Conservation (phyloP, 2,888 invertebrate genomes). For the Galerucella pusilla region DNA sequence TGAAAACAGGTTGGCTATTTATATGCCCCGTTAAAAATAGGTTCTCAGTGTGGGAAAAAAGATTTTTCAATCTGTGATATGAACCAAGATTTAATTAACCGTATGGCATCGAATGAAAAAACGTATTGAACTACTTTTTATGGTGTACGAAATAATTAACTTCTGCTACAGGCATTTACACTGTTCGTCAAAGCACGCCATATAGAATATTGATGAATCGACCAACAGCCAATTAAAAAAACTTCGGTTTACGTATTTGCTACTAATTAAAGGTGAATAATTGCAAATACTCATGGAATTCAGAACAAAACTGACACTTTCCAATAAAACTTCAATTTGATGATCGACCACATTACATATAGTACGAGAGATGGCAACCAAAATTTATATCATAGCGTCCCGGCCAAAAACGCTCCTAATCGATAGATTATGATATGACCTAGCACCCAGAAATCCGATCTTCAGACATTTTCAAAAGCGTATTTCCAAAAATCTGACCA, state of each 20-base stretch:
- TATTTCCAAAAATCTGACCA: too few relatives aligned
- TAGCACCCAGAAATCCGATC: too few relatives aligned
- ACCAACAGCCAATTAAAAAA: constrained; percentile 44
- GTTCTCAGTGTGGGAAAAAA: constrained; percentile 45
- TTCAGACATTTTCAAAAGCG: too few relatives aligned
- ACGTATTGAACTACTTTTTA: constrained; percentile 46
- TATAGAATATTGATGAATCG: constrained; percentile 46
- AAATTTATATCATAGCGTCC: not conserved
- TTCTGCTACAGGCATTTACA: constrained; percentile 42
- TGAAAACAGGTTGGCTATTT: constrained; percentile 43
- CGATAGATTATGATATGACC: too few relatives aligned
- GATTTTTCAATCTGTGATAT: constrained; percentile 46
- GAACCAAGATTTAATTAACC: constrained; percentile 46
- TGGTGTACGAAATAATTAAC: constrained; percentile 47
- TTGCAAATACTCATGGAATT: constrained; percentile 34
- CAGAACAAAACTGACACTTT: constrained; percentile 36
- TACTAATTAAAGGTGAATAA: constrained; percentile 44
- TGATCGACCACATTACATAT: constrained; percentile 1
- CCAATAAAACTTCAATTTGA: constrained; percentile 25
- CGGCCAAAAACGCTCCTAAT: too few relatives aligned
- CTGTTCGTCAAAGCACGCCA: constrained; percentile 34
- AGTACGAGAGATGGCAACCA: not conserved
- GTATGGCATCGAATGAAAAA: constrained; percentile 42
- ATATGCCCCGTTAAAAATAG: constrained; percentile 43
- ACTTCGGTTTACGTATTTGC: constrained; percentile 39